A percentile compares a stretch with the other conserved stretches of the same genome.
Conservation (phyloP, 1,140 invertebrate species). For the Arctopsyche grandis region DNA sequence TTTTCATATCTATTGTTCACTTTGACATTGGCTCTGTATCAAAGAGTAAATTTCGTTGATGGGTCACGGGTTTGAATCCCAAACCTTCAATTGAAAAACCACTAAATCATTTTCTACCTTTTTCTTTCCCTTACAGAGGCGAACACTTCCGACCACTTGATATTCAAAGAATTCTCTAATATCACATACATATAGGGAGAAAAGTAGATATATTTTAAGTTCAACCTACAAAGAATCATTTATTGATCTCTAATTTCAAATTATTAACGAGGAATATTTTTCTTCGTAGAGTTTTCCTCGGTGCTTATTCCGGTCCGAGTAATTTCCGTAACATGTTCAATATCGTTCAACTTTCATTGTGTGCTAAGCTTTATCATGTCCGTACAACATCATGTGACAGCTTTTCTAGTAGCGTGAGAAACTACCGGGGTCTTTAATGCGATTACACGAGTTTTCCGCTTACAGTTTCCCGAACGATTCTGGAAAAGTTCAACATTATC, state of each 20-base stretch:
- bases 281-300: too few species aligned
- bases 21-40: background rate
- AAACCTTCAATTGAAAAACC: too few species aligned
- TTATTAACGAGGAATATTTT: too few species aligned
- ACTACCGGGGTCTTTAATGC: background rate
- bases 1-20: background rate
- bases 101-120: background rate
- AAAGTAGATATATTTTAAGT: too few species aligned
- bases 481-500: background rate
- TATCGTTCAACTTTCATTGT: conserved; percentile 10
- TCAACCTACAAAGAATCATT: too few species aligned
- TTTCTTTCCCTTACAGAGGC: background rate
- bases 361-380: background rate
- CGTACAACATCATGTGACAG: conserved; percentile 1
- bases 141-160: background rate
- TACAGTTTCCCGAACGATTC: background rate
- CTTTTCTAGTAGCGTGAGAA: background rate
- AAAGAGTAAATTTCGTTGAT: background rate
- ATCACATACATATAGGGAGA: too few species aligned
- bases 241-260: too few species aligned
- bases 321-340: conserved; percentile 1
- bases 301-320: background rate
- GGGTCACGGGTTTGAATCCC: too few species aligned
- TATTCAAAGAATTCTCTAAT: too few species aligned
- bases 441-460: background rate